phyloP scores from a whole-genome alignment of 2,888 invertebrate genomes.

The Phengaris arion region DNA sequence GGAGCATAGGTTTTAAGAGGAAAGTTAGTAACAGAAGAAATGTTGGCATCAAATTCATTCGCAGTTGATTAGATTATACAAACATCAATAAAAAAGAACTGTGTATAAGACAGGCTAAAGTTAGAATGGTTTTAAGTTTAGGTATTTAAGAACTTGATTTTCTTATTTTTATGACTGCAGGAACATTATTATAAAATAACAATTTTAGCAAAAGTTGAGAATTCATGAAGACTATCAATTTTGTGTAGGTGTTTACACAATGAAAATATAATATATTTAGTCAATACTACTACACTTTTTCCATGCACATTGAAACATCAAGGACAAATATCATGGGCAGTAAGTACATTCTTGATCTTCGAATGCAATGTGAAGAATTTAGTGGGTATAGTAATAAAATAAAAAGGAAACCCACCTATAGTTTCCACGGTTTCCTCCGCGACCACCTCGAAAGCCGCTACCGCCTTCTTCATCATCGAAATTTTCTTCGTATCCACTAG shows the following conservation, averaged over 20 bases:
- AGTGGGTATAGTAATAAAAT: neutral
- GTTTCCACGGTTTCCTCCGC: slow-evolving; percentile 67
- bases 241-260: neutral
- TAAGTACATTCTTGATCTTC: neutral
- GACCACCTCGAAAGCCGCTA: slow-evolving; percentile 58
- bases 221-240: neutral
- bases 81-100: neutral
- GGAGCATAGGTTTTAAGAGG: neutral
- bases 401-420: slow-evolving; percentile 55
- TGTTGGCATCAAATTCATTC: slow-evolving; percentile 1
- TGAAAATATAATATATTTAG: neutral
- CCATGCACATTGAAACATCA: neutral
- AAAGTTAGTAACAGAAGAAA: neutral
- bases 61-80: neutral
- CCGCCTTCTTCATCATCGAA: slow-evolving; percentile 67
- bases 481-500: slow-evolving; percentile 57
- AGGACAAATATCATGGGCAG: neutral
- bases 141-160: too few relatives aligned
- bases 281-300: neutral
- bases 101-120: too few relatives aligned
- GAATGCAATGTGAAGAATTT: neutral
- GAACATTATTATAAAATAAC: neutral
- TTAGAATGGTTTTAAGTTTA: too few relatives aligned
- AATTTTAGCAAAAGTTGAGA: neutral
- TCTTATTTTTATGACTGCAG: neutral